Evolutionary conservation across 2,888 invertebrate genomes (phyloP).

Genomic region (Melinaea menophilus): DNA sequence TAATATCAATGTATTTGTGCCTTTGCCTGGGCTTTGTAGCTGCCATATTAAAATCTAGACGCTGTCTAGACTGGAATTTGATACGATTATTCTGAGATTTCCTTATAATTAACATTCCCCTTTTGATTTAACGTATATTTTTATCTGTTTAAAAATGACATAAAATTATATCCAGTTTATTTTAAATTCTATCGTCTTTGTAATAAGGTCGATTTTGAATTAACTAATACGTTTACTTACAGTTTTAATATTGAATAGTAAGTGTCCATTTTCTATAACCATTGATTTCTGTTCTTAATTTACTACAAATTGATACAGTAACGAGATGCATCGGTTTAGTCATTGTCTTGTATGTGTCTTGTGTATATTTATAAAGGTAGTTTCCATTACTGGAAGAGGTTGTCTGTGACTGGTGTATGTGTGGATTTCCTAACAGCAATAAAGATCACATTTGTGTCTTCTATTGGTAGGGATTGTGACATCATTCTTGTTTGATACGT

Average conservation of each 20-base stretch:
- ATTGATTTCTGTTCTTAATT: too few relatives aligned
- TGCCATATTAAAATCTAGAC: conserved; percentile 49
- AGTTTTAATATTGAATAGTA: too few relatives aligned
- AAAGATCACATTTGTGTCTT: conserved; percentile 12
- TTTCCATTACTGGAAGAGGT: conserved; percentile 68
- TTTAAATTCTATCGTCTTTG: not conserved
- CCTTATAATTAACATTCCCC: conserved; percentile 39
- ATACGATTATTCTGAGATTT: conserved; percentile 38
- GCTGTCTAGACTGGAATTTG: conserved; percentile 51
- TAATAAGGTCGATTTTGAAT: not conserved
- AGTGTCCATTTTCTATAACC: too few relatives aligned
- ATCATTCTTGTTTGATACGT: not conserved
- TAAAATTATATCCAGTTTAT: too few relatives aligned
- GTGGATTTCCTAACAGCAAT: conserved; percentile 36
- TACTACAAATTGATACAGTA: too few relatives aligned
- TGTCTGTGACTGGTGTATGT: conserved; percentile 57
- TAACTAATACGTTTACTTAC: too few relatives aligned
- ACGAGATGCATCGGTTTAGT: too few relatives aligned
- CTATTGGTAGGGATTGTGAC: not conserved
- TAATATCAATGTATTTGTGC: conserved; percentile 41
- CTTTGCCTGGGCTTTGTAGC: conserved; percentile 36
- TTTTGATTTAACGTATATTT: conserved; percentile 29
- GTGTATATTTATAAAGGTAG: conserved; percentile 73
- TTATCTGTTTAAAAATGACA: too few relatives aligned
- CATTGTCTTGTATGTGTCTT: too few relatives aligned